Evolutionary conservation across 2,888 invertebrate genomes (phyloP).

Genomic region (Polydrusus cervinus): DNA sequence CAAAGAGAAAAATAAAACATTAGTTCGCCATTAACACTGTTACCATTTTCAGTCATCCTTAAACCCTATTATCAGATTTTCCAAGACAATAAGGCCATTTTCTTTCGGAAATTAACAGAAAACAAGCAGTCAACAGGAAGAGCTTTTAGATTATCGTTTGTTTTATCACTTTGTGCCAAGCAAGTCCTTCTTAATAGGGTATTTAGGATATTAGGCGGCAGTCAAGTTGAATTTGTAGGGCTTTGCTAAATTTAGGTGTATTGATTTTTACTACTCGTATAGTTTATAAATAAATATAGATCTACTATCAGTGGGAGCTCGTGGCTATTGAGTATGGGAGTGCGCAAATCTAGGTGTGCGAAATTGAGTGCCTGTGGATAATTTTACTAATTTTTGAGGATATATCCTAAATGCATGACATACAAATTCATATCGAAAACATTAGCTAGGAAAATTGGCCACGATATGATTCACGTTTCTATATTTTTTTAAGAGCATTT

Average conservation of each 20-base stretch:
- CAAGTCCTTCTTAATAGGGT: constrained; percentile 58
- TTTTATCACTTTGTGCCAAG: constrained; percentile 63
- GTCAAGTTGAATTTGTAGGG: constrained; percentile 25
- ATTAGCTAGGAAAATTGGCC: too few relatives aligned
- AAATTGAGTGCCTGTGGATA: too few relatives aligned
- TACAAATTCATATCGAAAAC: too few relatives aligned
- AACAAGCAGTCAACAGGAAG: constrained; percentile 48
- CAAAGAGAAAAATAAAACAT: constrained; percentile 8
- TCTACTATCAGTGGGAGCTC: too few relatives aligned
- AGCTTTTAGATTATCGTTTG: constrained; percentile 57
- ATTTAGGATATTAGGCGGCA: constrained; percentile 38
- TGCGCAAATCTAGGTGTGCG: too few relatives aligned
- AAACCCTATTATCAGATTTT: constrained; percentile 40
- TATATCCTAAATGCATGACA: too few relatives aligned
- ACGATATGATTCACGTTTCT: too few relatives aligned
- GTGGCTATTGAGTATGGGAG: too few relatives aligned
- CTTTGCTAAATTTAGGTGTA: constrained; percentile 20
- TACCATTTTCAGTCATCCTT: constrained; percentile 21
- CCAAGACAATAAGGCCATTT: constrained; percentile 38
- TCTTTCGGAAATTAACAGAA: constrained; percentile 42
- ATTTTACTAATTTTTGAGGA: too few relatives aligned
- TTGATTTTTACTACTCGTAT: constrained; percentile 17
- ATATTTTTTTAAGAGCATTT: too few relatives aligned
- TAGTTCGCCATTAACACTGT: constrained; percentile 13
- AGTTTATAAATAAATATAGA: not conserved